These are phyloP conservation scores for Carassius auratus DNA, from an alignment of 2,113 vertebrate species.

Conservation along the genomic window DNA sequence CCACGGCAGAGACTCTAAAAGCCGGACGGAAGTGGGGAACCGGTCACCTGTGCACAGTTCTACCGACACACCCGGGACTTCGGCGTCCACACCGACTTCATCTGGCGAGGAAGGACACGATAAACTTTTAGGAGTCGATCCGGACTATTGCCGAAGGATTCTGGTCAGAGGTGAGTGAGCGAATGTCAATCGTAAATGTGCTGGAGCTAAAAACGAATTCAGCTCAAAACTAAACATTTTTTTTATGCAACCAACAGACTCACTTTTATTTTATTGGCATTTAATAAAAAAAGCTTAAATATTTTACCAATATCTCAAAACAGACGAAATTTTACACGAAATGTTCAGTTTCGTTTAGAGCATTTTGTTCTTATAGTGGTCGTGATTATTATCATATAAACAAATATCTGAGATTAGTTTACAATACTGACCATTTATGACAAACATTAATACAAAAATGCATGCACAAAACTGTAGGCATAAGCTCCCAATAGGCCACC, in stretches of 20 bases:
- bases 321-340: background rate
- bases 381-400: background rate
- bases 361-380: background rate
- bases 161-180: constrained; percentile 86
- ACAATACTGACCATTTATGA: background rate
- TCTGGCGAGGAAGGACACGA: constrained; percentile 85
- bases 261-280: background rate
- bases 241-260: background rate
- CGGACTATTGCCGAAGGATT: constrained; percentile 92
- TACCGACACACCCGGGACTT: constrained; percentile 81
- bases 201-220: background rate
- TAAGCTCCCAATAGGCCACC: background rate
- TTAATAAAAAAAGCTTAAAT: background rate
- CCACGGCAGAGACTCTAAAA: constrained; percentile 71
- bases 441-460: background rate
- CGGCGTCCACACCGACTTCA: constrained; percentile 83
- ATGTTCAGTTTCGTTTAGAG: background rate
- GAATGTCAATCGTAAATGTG: background rate
- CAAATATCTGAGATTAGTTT: background rate
- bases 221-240: background rate
- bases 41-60: constrained; percentile 76
- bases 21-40: constrained; percentile 71
- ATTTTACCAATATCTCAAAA: background rate
- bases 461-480: background rate
- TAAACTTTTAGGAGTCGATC: constrained; percentile 83